Base-by-base conservation (phyloP, 2,797 vertebrate genomes). In the Chloroceryle amazona region DNA sequence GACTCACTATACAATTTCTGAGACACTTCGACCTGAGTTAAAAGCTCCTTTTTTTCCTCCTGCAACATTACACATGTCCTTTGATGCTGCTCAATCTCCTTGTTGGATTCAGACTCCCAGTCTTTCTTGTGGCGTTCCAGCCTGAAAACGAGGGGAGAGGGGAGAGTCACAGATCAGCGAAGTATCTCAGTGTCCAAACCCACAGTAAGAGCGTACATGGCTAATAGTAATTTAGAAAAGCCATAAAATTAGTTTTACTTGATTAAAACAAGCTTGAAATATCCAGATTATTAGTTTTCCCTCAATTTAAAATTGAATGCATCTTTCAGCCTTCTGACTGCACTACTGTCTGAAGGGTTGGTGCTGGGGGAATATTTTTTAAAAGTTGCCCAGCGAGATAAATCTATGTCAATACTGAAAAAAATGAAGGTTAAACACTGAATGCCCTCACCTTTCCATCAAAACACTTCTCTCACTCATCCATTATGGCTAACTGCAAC, bases 41-140 rank as follows among this genome's bases (percentile, higher is more conserved):
- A 81, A 55, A 99, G 98, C 47, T 97, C 97, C 33, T 66, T 95
- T 55, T 96, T 98, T 96, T 99, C 98, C 61, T 97, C 98, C 78
- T 98, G 98, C 10, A 99, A 82, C 67, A 93, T 88, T 63, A 98
- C 95, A 94, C 97, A 97, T 47, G 89, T 91, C 92, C 98, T 98
- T 57, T 95, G 81, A n/a, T 98, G 97, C 63, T 95, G 98, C 70
- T 98, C 98, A 68, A 98, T 96, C 41, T 98, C 97, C 60, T 98
- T 98, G 71, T 98, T 97, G 62, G 98, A 94, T 68, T 97, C 98
- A 74, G 97, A 96, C 75, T 98, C 98, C 97, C 97, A 98, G 17
- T 98, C 98, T 58, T 98, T 95, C 60, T 98, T 98, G 79, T 93
- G 95, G 91, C 97, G 81, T 96, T 99, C 98, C 37, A 99, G 97